These are phyloP conservation scores for Sinella curviseta DNA, from an alignment of 1,140 invertebrate genomes.

Conservation along the genomic window DNA sequence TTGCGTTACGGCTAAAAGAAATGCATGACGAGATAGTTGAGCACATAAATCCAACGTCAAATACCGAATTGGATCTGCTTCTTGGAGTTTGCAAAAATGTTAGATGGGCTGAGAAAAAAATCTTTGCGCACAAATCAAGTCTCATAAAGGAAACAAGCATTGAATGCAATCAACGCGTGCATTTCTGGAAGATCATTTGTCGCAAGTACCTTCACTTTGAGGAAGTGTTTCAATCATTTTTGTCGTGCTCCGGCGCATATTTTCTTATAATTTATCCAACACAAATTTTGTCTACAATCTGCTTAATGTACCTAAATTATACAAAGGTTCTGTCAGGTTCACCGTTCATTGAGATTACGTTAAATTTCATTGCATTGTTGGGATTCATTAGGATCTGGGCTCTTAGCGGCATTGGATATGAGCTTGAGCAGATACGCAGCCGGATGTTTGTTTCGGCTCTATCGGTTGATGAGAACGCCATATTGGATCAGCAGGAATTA, in stretches of 20 bases:
- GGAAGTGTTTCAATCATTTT: background rate
- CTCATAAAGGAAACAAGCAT: background rate
- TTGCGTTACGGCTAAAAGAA: background rate
- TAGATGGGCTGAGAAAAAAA: slow-evolving; percentile 2
- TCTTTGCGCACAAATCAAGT: background rate
- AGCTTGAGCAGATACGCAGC: too few species aligned
- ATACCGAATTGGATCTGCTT: background rate
- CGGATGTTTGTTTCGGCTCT: too few species aligned
- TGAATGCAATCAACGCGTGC: too few species aligned
- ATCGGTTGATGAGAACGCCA: too few species aligned
- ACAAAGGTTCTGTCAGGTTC: background rate
- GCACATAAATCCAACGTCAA: background rate
- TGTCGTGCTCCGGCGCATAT: background rate
- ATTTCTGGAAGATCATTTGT: background rate
- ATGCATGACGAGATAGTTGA: background rate
- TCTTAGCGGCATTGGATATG: background rate
- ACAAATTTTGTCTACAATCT: background rate
- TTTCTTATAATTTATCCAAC: background rate
- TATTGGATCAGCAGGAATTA: too few species aligned
- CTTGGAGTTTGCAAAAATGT: background rate
- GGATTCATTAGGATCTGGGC: background rate
- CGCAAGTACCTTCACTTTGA: background rate
- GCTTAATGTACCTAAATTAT: background rate
- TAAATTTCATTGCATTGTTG: background rate
- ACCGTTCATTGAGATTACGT: background rate